phyloP scores from a whole-genome alignment of 2,113 vertebrate species.

The Rutilus rutilus region DNA sequence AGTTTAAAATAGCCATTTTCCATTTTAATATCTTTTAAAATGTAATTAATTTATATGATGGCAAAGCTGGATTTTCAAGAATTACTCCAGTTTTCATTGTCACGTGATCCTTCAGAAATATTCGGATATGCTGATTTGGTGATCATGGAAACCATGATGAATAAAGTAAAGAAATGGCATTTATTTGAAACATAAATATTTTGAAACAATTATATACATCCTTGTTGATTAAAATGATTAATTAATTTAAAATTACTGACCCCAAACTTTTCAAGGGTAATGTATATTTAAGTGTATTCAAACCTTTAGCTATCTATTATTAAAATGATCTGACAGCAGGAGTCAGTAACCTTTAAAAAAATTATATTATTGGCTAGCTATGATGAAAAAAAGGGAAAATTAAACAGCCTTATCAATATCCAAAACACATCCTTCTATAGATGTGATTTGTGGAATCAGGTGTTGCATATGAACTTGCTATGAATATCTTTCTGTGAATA shows the following conservation, averaged over 20 bases:
- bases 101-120: no score
- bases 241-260: background rate
- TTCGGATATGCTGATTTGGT: no score
- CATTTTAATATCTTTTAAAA: no score
- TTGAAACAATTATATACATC: background rate
- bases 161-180: background rate
- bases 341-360: background rate
- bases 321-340: background rate
- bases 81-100: no score
- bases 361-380: background rate
- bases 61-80: no score
- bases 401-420: background rate
- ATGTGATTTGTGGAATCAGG: background rate
- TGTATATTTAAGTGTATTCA: no score
- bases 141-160: no score
- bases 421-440: background rate
- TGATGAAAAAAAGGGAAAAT: no score
- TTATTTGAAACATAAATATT: background rate
- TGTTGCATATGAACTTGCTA: background rate
- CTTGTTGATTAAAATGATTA: background rate
- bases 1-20: no score
- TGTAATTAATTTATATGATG: no score
- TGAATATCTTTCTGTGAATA: background rate
- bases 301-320: no score
- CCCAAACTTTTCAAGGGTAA: background rate